Percentiles rank a stretch among this genome's conserved stretches.
Evolutionary conservation across 2,888 invertebrate species (phyloP).

Genomic region (Branchipolynoe longqiensis): DNA sequence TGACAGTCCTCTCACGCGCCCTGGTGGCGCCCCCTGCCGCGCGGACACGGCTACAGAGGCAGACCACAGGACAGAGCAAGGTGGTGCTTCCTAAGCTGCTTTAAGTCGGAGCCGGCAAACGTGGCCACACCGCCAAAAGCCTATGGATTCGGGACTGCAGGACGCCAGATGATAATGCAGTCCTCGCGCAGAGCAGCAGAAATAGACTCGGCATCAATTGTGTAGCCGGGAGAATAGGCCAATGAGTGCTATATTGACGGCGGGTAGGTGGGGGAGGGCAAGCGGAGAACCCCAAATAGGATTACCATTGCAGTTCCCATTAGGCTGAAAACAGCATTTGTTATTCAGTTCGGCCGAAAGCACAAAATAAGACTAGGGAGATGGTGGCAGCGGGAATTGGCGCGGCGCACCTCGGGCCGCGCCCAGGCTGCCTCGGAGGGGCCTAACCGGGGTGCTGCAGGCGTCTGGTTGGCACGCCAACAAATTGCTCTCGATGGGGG

Average conservation of each 20-base stretch:
- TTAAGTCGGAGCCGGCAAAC: too few relatives aligned
- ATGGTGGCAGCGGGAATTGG: background rate
- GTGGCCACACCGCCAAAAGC: too few relatives aligned
- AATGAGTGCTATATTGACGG: background rate
- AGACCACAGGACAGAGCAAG: too few relatives aligned
- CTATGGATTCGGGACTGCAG: background rate
- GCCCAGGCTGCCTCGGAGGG: background rate
- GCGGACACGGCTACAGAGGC: too few relatives aligned
- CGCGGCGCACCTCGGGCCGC: background rate
- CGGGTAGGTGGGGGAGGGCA: background rate
- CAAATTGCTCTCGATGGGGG: slow-evolving; percentile 24
- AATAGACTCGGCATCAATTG: background rate
- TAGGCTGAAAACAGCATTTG: slow-evolving; percentile 7
- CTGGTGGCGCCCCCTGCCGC: too few relatives aligned
- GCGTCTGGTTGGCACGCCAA: slow-evolving; percentile 29
- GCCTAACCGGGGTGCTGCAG: background rate
- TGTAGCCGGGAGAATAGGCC: background rate
- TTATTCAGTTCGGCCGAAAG: slow-evolving; percentile 6
- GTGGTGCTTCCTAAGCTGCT: too few relatives aligned
- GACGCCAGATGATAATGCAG: slow-evolving; percentile 20
- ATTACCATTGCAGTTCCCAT: slow-evolving; percentile 14
- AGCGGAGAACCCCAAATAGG: background rate
- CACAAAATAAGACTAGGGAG: background rate
- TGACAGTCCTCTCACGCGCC: too few relatives aligned
- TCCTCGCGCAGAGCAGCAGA: background rate